Evolutionary conservation across 2,888 invertebrate genomes (phyloP).

Genomic region (Actias luna): DNA sequence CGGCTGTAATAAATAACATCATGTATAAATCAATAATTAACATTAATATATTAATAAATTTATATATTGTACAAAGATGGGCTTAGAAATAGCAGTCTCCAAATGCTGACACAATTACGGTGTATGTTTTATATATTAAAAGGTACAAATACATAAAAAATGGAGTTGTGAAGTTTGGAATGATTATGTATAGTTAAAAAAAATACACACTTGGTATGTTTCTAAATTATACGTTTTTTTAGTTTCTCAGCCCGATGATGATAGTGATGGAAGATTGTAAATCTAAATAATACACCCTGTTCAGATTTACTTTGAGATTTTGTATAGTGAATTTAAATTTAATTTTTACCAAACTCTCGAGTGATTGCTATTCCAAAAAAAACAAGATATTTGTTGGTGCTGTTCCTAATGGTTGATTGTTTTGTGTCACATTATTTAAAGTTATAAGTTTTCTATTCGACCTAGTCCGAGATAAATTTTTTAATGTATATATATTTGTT

Average conservation of each 20-base stretch:
- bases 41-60: background rate
- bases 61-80: background rate
- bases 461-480: constrained; percentile 32
- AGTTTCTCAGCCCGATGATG: background rate
- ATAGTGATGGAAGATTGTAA: background rate
- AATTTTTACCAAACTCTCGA: constrained; percentile 30
- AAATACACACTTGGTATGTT: background rate
- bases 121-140: background rate
- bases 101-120: background rate
- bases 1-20: background rate
- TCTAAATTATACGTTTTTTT: background rate
- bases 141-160: background rate
- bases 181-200: background rate
- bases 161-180: background rate
- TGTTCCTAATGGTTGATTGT: constrained; percentile 40
- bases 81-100: background rate
- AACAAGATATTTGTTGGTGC: constrained; percentile 37
- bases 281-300: background rate
- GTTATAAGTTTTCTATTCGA: constrained; percentile 24
- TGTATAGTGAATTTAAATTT: background rate
- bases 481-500: constrained; percentile 29
- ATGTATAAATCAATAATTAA: background rate
- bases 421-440: constrained; percentile 27
- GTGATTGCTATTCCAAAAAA: constrained; percentile 45
- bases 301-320: background rate